Percentiles rank a stretch among this genome's conserved stretches.
Conservation (phyloP, 2,888 invertebrate species). For the Muscina levida region DNA sequence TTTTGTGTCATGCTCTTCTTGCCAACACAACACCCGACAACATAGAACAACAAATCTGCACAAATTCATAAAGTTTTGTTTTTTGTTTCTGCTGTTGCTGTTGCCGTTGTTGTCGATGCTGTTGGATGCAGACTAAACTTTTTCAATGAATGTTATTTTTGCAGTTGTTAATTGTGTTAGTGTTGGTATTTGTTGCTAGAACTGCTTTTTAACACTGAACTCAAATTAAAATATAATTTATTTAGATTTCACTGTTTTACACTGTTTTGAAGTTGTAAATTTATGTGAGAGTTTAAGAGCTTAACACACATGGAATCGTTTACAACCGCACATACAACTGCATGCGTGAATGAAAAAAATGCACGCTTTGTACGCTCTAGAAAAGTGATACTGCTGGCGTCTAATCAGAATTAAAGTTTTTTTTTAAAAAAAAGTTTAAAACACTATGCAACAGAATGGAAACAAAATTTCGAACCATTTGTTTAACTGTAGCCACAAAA, state of each 20-base stretch:
- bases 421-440: no score
- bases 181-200: background rate
- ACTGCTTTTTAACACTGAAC: background rate
- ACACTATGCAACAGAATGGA: no score
- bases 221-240: constrained; percentile 44
- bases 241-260: constrained; percentile 44
- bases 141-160: constrained; percentile 19
- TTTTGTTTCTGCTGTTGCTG: constrained; percentile 28
- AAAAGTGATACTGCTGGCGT: no score
- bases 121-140: constrained; percentile 28
- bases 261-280: constrained; percentile 26
- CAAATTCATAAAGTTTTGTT: constrained; percentile 21
- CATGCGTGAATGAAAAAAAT: no score
- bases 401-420: no score
- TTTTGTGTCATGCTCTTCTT: no score
- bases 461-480: no score
- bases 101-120: constrained; percentile 17
- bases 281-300: background rate
- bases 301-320: no score
- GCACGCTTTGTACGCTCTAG: no score
- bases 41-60: background rate
- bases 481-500: no score
- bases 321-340: no score
- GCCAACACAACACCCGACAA: background rate
- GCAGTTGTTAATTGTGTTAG: background rate